Conservation (phyloP, 2,797 vertebrate species). For the Crax fasciolata region DNA sequence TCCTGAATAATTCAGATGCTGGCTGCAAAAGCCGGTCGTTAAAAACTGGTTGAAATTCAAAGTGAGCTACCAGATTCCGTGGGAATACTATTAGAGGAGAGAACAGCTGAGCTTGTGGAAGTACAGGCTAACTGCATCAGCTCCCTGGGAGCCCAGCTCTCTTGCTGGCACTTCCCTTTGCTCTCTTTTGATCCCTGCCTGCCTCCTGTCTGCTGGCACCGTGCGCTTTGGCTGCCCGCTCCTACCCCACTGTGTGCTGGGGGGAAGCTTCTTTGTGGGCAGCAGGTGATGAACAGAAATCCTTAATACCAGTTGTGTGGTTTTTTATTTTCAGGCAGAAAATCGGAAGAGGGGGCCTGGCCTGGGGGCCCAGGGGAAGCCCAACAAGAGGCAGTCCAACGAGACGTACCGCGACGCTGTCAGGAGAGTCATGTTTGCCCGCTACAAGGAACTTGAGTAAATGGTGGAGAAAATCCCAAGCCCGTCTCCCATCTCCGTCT, state of each 20-base stretch:
- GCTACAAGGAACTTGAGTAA: constrained; percentile 97
- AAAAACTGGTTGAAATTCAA: constrained; percentile 42
- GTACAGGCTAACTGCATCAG: not conserved
- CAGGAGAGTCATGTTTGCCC: constrained; percentile 97
- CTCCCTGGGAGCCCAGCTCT: not conserved
- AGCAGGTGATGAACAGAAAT: not conserved
- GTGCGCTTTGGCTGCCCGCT: not conserved
- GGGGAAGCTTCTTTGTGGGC: not conserved
- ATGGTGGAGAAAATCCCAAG: constrained; percentile 12
- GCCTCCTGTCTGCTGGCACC: fast-evolving
- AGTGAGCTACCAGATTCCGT: not conserved
- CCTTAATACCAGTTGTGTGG: not conserved
- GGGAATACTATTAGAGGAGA: constrained; percentile 11
- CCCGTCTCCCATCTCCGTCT: constrained; percentile 61
- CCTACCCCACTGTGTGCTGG: fast-evolving
- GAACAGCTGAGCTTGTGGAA: constrained; percentile 36
- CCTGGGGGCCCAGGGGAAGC: constrained; percentile 84
- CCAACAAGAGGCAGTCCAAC: constrained; percentile 86
- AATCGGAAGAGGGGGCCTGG: constrained; percentile 87
- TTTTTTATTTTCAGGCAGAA: constrained; percentile 79
- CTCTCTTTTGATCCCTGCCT: not conserved
- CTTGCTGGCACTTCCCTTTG: not conserved
- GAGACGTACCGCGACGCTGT: constrained; percentile 94
- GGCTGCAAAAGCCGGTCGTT: constrained; percentile 17
- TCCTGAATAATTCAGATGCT: constrained; percentile 28